A percentile compares a stretch with the other conserved stretches of the same genome.
phyloP scores from a whole-genome alignment of 2,888 invertebrate species.

The Leptinotarsa juncta region DNA sequence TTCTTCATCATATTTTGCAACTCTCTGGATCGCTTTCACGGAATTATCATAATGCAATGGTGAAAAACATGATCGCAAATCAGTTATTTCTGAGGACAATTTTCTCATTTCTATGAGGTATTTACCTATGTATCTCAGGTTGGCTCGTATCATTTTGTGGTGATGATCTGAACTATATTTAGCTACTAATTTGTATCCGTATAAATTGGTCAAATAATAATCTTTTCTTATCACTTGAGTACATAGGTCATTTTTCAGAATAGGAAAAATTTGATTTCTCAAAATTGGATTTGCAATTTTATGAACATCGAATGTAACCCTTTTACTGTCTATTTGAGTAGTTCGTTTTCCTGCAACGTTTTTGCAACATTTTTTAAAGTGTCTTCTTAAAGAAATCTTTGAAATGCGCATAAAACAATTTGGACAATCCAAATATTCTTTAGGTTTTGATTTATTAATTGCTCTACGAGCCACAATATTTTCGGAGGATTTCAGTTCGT shows the following conservation, averaged over 20 bases:
- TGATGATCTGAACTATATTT: constrained; percentile 20
- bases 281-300: constrained; percentile 18
- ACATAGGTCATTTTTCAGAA: constrained; percentile 15
- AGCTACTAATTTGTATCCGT: constrained; percentile 23
- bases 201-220: constrained; percentile 16
- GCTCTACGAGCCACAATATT: constrained; percentile 22
- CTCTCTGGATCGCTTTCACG: constrained; percentile 21
- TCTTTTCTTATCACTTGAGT: constrained; percentile 17
- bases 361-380: constrained; percentile 12
- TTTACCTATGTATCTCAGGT: constrained; percentile 27
- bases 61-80: constrained; percentile 20
- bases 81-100: not conserved
- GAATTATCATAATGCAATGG: constrained; percentile 20
- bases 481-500: not conserved
- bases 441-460: constrained; percentile 4
- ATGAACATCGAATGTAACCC: constrained; percentile 20
- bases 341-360: not conserved
- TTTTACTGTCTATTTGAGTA: constrained; percentile 18
- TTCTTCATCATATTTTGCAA: constrained; percentile 26
- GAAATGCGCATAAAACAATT: constrained; percentile 15
- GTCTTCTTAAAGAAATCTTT: constrained; percentile 23
- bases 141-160: constrained; percentile 22
- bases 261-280: constrained; percentile 16
- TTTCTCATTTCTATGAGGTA: constrained; percentile 26
- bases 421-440: constrained; percentile 25